Evolutionary conservation across 1,140 invertebrate species (phyloP), one percentile per base, ranked within the genome.

Genomic region (Bombus confusus): DNA sequence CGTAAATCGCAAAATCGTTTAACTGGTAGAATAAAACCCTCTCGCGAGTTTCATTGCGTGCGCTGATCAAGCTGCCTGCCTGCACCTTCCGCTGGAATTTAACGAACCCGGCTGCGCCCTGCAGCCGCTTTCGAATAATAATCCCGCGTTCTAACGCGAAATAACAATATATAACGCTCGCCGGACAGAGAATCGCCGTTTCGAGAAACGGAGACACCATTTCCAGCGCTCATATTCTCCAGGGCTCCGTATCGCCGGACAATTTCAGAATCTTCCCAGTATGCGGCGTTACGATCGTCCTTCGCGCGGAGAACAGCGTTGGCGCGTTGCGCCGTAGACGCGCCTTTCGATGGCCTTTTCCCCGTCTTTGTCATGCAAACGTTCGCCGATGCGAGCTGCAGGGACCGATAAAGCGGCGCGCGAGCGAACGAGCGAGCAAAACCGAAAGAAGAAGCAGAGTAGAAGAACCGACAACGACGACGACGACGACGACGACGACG

Each of bases 351-450:
- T 88, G 78, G 87, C 87, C 86, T 89, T 88, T 87, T 87, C 71
- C 79, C 66, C 66, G 78, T 91, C 90, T 89, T 91, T 88, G 82
- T 91, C 88, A 57, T 77, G 79, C 86, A 83, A 86, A 85, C 72
- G 79, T 62, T 69, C n/a, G 83, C 25, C 74, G 10, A 15, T 41
- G n/a, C 52, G 57, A 72, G 52, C 34, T 28, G 25, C 66, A 75
- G 62, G 52, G 25, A 25, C 52, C 28, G 68, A 59, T 59, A 75
- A 64, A 75, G n/a, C 71, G 37, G 57, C 22, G 57, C 28, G 47
- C n/a, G 47, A 52, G 1, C 43, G 41, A 41, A 69, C 34, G 18
- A 73, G 52, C 34, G 39, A 66, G 41, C 28, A 66, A 79, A 62
- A 9, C 43, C 10, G n/a, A 64, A 62, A 62, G 59, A 62, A 62